Percentiles rank a stretch among this genome's conserved stretches.
Conservation (phyloP, 1,140 invertebrate genomes). For the Trinorchestia longiramus region DNA sequence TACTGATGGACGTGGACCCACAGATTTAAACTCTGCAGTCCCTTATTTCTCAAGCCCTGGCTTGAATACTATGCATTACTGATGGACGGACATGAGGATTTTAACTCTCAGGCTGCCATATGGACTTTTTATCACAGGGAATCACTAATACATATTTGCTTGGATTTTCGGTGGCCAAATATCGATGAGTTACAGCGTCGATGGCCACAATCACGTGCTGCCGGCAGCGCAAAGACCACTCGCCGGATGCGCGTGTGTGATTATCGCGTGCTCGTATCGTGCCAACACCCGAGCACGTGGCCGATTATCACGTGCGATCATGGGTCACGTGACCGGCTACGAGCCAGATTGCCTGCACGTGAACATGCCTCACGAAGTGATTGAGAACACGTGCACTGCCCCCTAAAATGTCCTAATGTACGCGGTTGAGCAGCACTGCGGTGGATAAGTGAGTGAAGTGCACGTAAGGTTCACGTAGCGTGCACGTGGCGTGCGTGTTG, state of each 20-base stretch:
- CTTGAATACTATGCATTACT: too few relatives aligned
- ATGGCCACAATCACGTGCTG: too few relatives aligned
- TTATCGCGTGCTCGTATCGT: background rate
- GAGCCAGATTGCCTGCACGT: conserved; percentile 35
- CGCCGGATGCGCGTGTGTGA: background rate
- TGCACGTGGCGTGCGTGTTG: background rate
- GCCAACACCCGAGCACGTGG: background rate
- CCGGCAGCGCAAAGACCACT: too few relatives aligned
- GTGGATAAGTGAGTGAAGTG: background rate
- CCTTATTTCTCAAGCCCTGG: too few relatives aligned
- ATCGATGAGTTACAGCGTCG: too few relatives aligned
- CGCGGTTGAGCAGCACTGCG: background rate
- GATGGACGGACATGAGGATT: too few relatives aligned
- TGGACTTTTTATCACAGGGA: too few relatives aligned
- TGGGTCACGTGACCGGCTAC: background rate
- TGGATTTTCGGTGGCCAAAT: too few relatives aligned
- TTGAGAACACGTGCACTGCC: background rate
- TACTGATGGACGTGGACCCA: too few relatives aligned
- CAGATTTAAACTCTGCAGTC: too few relatives aligned
- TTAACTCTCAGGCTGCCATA: too few relatives aligned
- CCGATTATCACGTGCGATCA: conserved; percentile 46
- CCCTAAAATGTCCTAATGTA: conserved; percentile 7
- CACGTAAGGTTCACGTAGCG: background rate
- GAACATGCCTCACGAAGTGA: background rate
- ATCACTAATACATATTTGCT: background rate